Evolutionary conservation across 2,113 vertebrate species (phyloP), one percentile per base, ranked within the genome.

Genomic region (Oostethus manadensis): DNA sequence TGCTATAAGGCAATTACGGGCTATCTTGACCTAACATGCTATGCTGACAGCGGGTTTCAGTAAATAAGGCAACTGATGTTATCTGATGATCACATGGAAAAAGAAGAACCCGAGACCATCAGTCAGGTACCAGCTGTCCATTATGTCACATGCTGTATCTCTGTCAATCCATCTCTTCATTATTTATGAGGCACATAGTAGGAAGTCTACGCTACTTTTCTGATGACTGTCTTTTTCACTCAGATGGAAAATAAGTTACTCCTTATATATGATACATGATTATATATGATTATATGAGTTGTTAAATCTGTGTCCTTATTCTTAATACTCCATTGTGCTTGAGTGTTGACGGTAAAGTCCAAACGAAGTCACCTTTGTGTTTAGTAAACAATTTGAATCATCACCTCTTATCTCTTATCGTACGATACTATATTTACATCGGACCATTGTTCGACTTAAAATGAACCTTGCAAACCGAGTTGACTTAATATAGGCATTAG

Each of bases 21-120:
- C 70, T 81, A 60, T 73, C 63, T 48, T 63, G 62, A 56, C 50
- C 64, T 58, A 61, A 77, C 77, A 79, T 81, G 74, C 70, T 71
- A 73, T 64, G 58, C 73, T 71, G 49, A 66, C 69, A 18, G 49
- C 66, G 83, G 82, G 85, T 50, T 63, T 71, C 57, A 58, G 75
- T 73, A 80, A 87, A 88, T 80, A 80, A 78, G 75, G 81, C 79
- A 81, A 68, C 71, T 84, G 88, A 89, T 88, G 76, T 83, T 87
- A 88, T 89, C 88, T 80, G 42, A 62, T 46, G 23, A 49, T 58
- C 21, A 47, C 74, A 68, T 74, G 73, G 82, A 79, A 73, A 79
- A 71, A 61, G 47, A 67, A 54, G 66, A 64, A 71, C 13, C 60
- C 59, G 79, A 77, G 73, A 76, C 62, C 66, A 75, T 60, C 66